phyloP scores from a whole-genome alignment of 2,797 vertebrate genomes.

The Balearica regulorum region DNA sequence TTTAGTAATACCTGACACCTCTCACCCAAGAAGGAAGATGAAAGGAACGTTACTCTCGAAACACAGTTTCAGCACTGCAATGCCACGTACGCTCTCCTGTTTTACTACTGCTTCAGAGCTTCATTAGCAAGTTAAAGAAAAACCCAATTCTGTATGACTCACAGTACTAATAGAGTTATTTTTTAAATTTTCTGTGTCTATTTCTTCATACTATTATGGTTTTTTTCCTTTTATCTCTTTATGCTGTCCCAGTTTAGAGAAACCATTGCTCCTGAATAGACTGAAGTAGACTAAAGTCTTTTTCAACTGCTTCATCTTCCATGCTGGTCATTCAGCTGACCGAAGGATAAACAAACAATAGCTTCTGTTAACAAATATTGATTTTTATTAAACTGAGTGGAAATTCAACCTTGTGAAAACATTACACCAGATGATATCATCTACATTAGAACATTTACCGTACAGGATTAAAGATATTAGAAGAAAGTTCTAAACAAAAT shows the following conservation, averaged over 20 bases:
- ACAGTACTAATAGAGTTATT: neutral
- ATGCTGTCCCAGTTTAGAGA: neutral
- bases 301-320: neutral
- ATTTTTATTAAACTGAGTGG: neutral
- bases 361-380: conserved; percentile 10
- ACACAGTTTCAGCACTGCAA: neutral
- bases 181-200: neutral
- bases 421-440: neutral
- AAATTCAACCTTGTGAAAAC: neutral
- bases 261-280: neutral
- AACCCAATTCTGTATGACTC: accelerated
- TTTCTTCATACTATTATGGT: neutral
- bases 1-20: neutral
- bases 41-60: neutral
- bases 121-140: neutral
- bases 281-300: neutral
- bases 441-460: neutral
- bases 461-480: neutral
- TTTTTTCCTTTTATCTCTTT: neutral
- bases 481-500: neutral
- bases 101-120: neutral
- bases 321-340: neutral
- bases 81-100: accelerated
- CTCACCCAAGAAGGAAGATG: neutral
- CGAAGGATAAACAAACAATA: conserved; percentile 2